Evolutionary conservation across 2,797 vertebrate species (phyloP).

Genomic region (Triplophysa bombifrons): DNA sequence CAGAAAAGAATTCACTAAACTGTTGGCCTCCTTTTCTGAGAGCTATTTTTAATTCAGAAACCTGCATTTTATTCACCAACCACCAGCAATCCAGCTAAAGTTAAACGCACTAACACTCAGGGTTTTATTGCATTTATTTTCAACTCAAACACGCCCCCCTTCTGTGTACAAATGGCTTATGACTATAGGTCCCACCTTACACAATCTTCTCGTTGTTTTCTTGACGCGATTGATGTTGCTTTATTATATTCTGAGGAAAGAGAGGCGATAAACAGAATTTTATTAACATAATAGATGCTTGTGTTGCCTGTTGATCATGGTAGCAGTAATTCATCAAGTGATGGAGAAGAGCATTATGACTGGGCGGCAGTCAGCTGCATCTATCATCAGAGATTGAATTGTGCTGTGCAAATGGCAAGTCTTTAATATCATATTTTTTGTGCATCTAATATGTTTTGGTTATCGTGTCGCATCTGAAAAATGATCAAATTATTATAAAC

Average conservation of each 20-base stretch:
- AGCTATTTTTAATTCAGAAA: neutral
- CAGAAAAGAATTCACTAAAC: neutral
- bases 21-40: neutral
- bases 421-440: neutral
- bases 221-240: neutral
- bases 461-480: neutral
- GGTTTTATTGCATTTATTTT: neutral
- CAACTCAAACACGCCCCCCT: neutral
- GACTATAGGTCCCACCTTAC: neutral
- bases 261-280: neutral
- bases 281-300: constrained; percentile 3
- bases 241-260: neutral
- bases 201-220: neutral
- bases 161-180: neutral
- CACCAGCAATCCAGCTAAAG: neutral
- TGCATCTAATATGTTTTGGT: neutral
- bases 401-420: neutral
- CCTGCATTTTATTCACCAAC: neutral
- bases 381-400: neutral
- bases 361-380: neutral
- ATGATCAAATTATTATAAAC: neutral
- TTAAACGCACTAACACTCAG: neutral
- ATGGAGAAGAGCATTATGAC: neutral
- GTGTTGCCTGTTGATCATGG: neutral
- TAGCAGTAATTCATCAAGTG: neutral